Percentiles rank a stretch among this genome's conserved stretches.
phyloP scores from a whole-genome alignment of 23 tunicate species.

The Clavelina lepadiformis region DNA sequence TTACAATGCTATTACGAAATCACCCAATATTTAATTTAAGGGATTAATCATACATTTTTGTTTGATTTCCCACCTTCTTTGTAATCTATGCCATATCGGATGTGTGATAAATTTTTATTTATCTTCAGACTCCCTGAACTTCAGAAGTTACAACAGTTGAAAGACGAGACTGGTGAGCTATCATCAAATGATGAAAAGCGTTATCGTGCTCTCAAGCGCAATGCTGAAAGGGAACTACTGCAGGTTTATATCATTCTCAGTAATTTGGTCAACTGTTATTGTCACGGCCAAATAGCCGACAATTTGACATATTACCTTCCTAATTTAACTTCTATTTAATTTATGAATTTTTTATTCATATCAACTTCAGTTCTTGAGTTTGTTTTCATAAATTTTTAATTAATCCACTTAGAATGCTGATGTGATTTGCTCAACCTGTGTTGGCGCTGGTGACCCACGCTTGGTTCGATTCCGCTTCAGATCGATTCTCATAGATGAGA shows the following conservation, averaged over 20 bases:
- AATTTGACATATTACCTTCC: too few species aligned
- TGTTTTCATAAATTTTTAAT: too few species aligned
- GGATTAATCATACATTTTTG: neutral
- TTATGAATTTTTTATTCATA: too few species aligned
- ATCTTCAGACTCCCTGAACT: constrained; percentile 75
- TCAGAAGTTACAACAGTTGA: constrained; percentile 90
- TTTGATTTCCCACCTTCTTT: neutral
- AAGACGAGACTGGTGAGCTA: constrained; percentile 93
- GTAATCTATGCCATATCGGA: neutral
- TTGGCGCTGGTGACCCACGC: constrained; percentile 99
- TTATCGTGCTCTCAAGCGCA: constrained; percentile 81
- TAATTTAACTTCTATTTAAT: too few species aligned
- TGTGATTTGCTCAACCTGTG: constrained; percentile 98
- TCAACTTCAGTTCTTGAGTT: too few species aligned
- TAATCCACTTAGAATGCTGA: constrained; percentile 88
- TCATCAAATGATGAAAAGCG: constrained; percentile 91
- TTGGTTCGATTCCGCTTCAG: constrained; percentile 89
- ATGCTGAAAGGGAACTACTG: constrained; percentile 89
- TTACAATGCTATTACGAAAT: too few species aligned
- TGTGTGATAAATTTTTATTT: neutral
- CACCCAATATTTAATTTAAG: neutral
- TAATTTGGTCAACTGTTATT: too few species aligned
- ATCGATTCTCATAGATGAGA: constrained; percentile 93
- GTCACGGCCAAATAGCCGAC: too few species aligned
- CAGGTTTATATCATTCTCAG: too few species aligned